Evolutionary conservation across 2,888 invertebrate species (phyloP), one percentile per base, ranked within the genome.

Genomic region (Scaptodrosophila latifasciaeformis): DNA sequence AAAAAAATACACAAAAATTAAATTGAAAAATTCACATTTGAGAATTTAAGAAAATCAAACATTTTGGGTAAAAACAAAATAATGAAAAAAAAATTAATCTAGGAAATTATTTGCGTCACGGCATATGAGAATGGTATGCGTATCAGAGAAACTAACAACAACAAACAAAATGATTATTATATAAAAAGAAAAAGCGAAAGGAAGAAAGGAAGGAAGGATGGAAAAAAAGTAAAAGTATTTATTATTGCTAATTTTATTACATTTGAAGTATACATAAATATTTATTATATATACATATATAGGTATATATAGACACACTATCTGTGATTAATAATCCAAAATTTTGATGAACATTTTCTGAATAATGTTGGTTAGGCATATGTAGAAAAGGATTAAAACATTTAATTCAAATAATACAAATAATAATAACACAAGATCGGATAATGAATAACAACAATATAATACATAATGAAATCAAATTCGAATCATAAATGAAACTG

Each of bases 311-410:
- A 82, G 84, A 86, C 84, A 86, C 84, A 86, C 86, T 86, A 86
- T 86, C 86, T 86, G 86, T 86, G 86, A 86, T 86, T 86, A 84
- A 84, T 86, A 86, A 86, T 86, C 86, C 86, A 86, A 86, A 86
- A 86, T 86, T 86, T 86, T 86, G 84, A 86, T 85, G 85, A 84
- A 84, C 84, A 85, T 86, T 86, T 86, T 85, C 85, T 85, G 81
- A 85, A 79, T 66, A 70, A 72, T 75, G 75, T 72, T 72, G 72
- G 75, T 69, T 70, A 74, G 67, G 69, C 71, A 67, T 62, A 66
- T 49, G 64, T 60, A 42, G 63, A 54, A 67, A 55, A 65, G 66
- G 61, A 65, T 35, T 62, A 60, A 64, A 65, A 67, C 58, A 70
- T n/a, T n/a, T n/a, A n/a, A n/a, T n/a, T n/a, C n/a, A 57, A 65